These are phyloP conservation scores for Mystacornis crossleyi DNA, from an alignment of 2,113 vertebrate genomes.

Conservation along the genomic window DNA sequence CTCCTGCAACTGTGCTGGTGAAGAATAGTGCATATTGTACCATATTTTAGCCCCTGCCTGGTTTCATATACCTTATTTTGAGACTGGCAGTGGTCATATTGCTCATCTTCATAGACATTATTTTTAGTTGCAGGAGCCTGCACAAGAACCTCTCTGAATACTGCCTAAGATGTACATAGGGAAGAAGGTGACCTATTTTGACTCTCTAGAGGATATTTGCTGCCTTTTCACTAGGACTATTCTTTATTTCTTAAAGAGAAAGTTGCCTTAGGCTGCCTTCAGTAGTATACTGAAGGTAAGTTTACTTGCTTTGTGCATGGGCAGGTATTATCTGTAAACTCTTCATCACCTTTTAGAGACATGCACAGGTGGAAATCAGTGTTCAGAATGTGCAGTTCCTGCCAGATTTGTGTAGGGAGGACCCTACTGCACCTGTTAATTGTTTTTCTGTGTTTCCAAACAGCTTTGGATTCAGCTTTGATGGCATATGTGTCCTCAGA, in stretches of 20 bases:
- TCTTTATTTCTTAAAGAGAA: conserved; percentile 4
- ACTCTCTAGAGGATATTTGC: background rate
- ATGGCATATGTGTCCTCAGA: background rate
- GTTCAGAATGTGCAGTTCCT: background rate
- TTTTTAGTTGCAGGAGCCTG: background rate
- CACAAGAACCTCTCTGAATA: background rate
- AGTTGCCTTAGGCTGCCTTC: background rate
- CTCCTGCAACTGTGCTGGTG: background rate
- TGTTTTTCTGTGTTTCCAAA: background rate
- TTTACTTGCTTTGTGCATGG: background rate
- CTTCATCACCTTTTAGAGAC: background rate
- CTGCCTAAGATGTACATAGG: background rate
- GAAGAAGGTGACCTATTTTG: conserved; percentile 31
- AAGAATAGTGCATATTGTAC: background rate
- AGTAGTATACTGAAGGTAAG: background rate
- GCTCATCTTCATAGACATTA: background rate
- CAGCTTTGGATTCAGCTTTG: background rate
- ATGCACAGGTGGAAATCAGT: background rate
- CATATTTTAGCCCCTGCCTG: background rate
- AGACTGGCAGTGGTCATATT: background rate
- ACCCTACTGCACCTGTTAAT: background rate
- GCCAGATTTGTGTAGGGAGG: background rate
- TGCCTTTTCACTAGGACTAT: background rate
- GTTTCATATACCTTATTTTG: background rate
- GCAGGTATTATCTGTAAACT: background rate